Percentiles rank a stretch among this genome's conserved stretches.
phyloP scores from a whole-genome alignment of 2,888 invertebrate species.

The Priocnemis perturbator region DNA sequence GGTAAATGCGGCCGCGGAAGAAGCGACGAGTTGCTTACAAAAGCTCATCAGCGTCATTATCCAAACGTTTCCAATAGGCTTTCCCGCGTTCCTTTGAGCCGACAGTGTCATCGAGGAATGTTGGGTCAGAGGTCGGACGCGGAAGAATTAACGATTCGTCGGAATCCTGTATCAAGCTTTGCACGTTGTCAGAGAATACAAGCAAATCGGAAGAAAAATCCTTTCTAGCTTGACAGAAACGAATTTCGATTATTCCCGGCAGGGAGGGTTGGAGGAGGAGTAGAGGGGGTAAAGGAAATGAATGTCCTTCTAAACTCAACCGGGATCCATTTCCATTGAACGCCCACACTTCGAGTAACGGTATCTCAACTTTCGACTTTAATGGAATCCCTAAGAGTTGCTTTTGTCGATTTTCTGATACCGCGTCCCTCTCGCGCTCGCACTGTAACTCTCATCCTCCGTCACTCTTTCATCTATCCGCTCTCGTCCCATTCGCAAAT shows the following conservation, averaged over 20 bases:
- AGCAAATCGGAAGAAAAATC: slow-evolving; percentile 8
- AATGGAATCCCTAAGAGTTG: slow-evolving; percentile 46
- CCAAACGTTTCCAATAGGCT: too few relatives aligned
- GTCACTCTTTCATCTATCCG: not conserved
- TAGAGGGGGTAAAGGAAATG: slow-evolving; percentile 10
- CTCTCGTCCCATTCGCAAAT: not conserved
- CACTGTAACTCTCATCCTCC: not conserved
- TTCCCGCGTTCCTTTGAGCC: too few relatives aligned
- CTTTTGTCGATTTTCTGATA: slow-evolving; percentile 28
- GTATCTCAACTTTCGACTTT: slow-evolving; percentile 47
- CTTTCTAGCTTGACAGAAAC: slow-evolving; percentile 8
- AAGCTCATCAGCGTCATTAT: too few relatives aligned
- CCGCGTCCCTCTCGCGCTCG: slow-evolving; percentile 3
- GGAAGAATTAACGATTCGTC: slow-evolving; percentile 30
- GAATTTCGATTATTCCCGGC: slow-evolving; percentile 20
- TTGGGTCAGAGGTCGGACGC: not conserved
- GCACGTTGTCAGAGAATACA: not conserved
- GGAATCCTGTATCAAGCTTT: not conserved
- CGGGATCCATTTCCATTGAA: slow-evolving; percentile 35
- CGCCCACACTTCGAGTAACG: slow-evolving; percentile 12
- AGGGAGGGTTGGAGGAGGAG: too few relatives aligned
- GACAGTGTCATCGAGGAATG: too few relatives aligned
- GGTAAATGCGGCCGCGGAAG: too few relatives aligned
- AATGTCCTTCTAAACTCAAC: slow-evolving; percentile 10
- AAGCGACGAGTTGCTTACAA: too few relatives aligned